A percentile compares a stretch with the other conserved stretches of the same genome.
Conservation (phyloP, 2,113 vertebrate species). For the Scomber japonicus region DNA sequence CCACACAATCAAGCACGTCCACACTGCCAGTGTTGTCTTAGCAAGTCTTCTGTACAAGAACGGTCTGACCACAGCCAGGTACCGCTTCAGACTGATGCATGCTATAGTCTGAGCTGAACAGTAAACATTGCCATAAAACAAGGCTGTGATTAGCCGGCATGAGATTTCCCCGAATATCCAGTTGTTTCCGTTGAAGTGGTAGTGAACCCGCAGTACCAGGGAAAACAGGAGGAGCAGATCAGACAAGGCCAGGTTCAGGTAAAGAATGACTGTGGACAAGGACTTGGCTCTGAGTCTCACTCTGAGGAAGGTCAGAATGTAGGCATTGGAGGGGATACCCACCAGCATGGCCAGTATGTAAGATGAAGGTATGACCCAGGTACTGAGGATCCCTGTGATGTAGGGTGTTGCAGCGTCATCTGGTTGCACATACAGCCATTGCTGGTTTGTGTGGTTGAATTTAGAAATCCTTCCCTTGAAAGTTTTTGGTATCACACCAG, state of each 20-base stretch:
- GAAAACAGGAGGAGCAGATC: slow-evolving; percentile 90
- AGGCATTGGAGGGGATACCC: slow-evolving; percentile 88
- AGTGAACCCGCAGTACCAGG: slow-evolving; percentile 89
- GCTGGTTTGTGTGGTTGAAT: slow-evolving; percentile 29
- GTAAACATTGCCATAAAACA: slow-evolving; percentile 94
- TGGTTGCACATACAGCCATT: slow-evolving; percentile 48
- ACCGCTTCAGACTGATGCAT: slow-evolving; percentile 90
- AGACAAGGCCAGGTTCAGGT: slow-evolving; percentile 89
- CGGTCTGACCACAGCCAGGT: slow-evolving; percentile 91
- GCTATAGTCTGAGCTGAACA: slow-evolving; percentile 90
- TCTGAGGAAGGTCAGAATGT: slow-evolving; percentile 87
- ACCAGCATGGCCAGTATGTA: slow-evolving; percentile 87
- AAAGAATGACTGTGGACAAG: slow-evolving; percentile 85
- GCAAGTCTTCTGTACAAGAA: slow-evolving; percentile 89
- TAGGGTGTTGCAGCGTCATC: slow-evolving; percentile 70
- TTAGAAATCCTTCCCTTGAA: slow-evolving; percentile 28
- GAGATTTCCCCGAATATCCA: slow-evolving; percentile 92
- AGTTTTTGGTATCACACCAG: slow-evolving; percentile 65
- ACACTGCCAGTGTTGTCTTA: slow-evolving; percentile 78
- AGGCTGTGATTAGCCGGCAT: slow-evolving; percentile 85
- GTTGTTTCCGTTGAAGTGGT: slow-evolving; percentile 90
- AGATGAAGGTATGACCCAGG: slow-evolving; percentile 84
- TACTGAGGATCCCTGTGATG: slow-evolving; percentile 87
- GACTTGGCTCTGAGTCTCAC: slow-evolving; percentile 82
- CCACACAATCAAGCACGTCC: slow-evolving; percentile 86